A percentile compares a stretch with the other conserved stretches of the same genome.
phyloP scores from a whole-genome alignment of 1,140 invertebrate species.

The Drepana arcuata region DNA sequence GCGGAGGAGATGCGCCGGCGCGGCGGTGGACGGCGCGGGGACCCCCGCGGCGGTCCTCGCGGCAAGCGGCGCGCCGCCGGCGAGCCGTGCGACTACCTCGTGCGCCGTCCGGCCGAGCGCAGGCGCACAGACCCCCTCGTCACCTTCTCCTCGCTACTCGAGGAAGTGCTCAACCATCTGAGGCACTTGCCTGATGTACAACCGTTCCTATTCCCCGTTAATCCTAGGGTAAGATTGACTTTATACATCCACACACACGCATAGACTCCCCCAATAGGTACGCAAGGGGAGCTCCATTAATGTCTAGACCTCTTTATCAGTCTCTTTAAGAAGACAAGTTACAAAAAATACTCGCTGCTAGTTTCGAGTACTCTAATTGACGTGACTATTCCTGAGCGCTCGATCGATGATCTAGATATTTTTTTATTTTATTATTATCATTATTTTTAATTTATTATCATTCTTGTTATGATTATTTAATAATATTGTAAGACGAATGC shows the following conservation, averaged over 20 bases:
- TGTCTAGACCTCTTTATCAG: no score
- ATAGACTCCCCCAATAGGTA: no score
- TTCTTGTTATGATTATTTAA: slow-evolving; percentile 2
- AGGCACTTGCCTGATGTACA: slow-evolving; percentile 92
- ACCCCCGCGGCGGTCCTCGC: slow-evolving; percentile 84
- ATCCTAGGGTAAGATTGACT: slow-evolving; percentile 86
- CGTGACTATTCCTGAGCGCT: no score
- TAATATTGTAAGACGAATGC: no score
- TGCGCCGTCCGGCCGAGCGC: slow-evolving; percentile 91
- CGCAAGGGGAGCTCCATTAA: no score
- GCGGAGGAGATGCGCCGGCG: slow-evolving; percentile 86
- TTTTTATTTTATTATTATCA: neutral
- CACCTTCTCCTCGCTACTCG: slow-evolving; percentile 92
- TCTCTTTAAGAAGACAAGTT: no score
- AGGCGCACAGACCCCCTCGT: slow-evolving; percentile 96
- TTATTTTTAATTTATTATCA: neutral
- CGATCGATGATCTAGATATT: no score
- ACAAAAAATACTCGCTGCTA: no score
- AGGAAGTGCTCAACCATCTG: slow-evolving; percentile 95
- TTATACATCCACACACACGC: no score
- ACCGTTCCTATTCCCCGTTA: slow-evolving; percentile 95
- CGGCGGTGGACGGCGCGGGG: slow-evolving; percentile 78
- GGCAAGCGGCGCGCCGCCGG: slow-evolving; percentile 71
- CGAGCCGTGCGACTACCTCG: slow-evolving; percentile 90
- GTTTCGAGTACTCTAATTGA: no score